These are phyloP conservation scores for Musca domestica DNA, from an alignment of 1,140 invertebrate genomes.

Conservation along the genomic window DNA sequence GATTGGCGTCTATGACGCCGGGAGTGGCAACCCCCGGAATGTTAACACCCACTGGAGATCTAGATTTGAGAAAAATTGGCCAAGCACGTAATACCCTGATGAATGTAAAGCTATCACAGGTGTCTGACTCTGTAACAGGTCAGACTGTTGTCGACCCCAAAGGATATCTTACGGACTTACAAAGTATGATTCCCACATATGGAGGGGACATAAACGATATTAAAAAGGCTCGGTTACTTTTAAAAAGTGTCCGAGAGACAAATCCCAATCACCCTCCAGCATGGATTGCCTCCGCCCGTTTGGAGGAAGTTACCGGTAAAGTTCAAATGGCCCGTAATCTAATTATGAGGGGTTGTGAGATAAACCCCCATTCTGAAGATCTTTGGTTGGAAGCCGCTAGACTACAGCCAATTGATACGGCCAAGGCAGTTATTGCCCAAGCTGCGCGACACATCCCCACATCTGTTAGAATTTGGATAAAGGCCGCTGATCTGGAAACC, in stretches of 20 bases:
- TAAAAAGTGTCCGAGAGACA: slow-evolving; percentile 97
- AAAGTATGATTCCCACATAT: slow-evolving; percentile 98
- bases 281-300: slow-evolving; percentile 97
- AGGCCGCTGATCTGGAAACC: slow-evolving; percentile 94
- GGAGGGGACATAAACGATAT: slow-evolving; percentile 99
- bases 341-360: slow-evolving; percentile 95
- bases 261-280: slow-evolving; percentile 99
- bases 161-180: slow-evolving; percentile 96
- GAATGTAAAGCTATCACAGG: slow-evolving; percentile 98
- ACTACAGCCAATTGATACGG: slow-evolving; percentile 90
- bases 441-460: slow-evolving; percentile 82
- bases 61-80: slow-evolving; percentile 98
- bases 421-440: slow-evolving; percentile 88
- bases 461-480: slow-evolving; percentile 96
- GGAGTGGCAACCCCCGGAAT: slow-evolving; percentile 76
- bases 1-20: slow-evolving; percentile 80
- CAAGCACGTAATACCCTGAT: slow-evolving; percentile 99
- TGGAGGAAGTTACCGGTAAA: slow-evolving; percentile 99
- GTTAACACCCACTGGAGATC: slow-evolving; percentile 76
- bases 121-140: slow-evolving; percentile 97
- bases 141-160: slow-evolving; percentile 99
- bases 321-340: slow-evolving; percentile 94
- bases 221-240: slow-evolving; percentile 93
- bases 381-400: slow-evolving; percentile 97
- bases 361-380: slow-evolving; percentile 96